A percentile compares a stretch with the other conserved stretches of the same genome.
Conservation (phyloP, 2,888 invertebrate genomes). For the Glaucopsyche alexis region DNA sequence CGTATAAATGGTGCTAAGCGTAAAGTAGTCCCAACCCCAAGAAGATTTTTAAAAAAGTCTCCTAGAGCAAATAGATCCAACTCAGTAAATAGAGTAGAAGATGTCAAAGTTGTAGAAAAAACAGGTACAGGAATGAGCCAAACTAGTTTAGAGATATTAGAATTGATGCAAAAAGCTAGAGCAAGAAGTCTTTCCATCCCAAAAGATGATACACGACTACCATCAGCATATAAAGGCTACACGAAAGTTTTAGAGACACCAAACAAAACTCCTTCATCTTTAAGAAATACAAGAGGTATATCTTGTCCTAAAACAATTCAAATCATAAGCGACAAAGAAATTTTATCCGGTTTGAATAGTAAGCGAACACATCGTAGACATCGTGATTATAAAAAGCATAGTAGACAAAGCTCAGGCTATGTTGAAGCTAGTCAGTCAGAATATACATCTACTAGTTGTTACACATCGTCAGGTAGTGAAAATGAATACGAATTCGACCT, state of each 20-base stretch:
- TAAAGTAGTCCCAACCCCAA: conserved; percentile 65
- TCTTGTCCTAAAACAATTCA: conserved; percentile 78
- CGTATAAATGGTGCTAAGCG: conserved; percentile 56
- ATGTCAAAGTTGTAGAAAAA: conserved; percentile 56
- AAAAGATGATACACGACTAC: conserved; percentile 71
- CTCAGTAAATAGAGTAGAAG: conserved; percentile 75
- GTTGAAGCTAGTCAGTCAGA: conserved; percentile 76
- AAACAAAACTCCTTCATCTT: conserved; percentile 65
- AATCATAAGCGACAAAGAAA: conserved; percentile 73
- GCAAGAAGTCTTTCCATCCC: conserved; percentile 74
- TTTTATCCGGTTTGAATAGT: conserved; percentile 72
- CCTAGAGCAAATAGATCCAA: conserved; percentile 77
- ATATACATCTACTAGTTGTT: conserved; percentile 75
- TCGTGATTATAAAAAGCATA: conserved; percentile 56
- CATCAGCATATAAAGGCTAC: conserved; percentile 57
- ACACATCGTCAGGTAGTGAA: conserved; percentile 75
- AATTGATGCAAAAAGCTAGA: conserved; percentile 72
- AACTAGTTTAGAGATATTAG: conserved; percentile 72
- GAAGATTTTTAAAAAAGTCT: conserved; percentile 68
- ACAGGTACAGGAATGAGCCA: conserved; percentile 69
- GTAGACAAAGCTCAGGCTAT: conserved; percentile 70
- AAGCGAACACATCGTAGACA: conserved; percentile 55
- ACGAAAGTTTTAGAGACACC: conserved; percentile 78
- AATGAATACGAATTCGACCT: conserved; percentile 76
- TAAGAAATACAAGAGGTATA: conserved; percentile 63